Evolutionary conservation across 1,140 invertebrate genomes (phyloP), one percentile per base, ranked within the genome.

Genomic region (Mactra quadrangularis): DNA sequence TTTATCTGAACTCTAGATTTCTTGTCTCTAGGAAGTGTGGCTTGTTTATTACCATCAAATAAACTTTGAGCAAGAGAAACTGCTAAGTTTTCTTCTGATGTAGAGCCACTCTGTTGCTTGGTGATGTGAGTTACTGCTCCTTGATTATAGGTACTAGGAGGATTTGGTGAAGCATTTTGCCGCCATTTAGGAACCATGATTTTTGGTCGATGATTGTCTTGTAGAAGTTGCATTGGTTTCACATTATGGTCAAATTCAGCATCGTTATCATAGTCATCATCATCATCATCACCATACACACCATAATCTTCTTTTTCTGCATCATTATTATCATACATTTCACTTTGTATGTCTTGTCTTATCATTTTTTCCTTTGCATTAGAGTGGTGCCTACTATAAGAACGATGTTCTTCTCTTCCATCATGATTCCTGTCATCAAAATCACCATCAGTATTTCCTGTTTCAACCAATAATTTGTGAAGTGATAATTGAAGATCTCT

Each of bases 151-250:
- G n/a, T n/a, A 55, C 79, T 75, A 22, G 79, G 79, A 22, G 79
- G 71, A 33, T 64, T 57, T 27, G 75, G 75, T 1, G 77, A 81
- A 60, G 77, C 66, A 82, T 62, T 82, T n/a, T 82, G 79, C 1
- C 79, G 79, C 79, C 79, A 82, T 41, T 55, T 74, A 50, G 79
- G 79, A 50, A 82, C 70, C 79, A 82, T 82, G 13, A 82, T 82
- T 66, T 82, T 82, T 38, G 79, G 79, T 55, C 70, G 62, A 33
- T 82, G 79, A 15, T 53, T 47, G 41, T 74, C 79, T 29, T 35
- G 41, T 22, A 82, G 47, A 33, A 82, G 50, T 66, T 71, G 72
- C 79, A 75, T 75, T 50, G 79, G 70, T 41, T 60, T 62, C 1
- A 74, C 59, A 74, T 74, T 47, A 55, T 71, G 77, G 33, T 78